phyloP scores from a whole-genome alignment of 2,888 invertebrate species.

The Dasypogon diadema region DNA sequence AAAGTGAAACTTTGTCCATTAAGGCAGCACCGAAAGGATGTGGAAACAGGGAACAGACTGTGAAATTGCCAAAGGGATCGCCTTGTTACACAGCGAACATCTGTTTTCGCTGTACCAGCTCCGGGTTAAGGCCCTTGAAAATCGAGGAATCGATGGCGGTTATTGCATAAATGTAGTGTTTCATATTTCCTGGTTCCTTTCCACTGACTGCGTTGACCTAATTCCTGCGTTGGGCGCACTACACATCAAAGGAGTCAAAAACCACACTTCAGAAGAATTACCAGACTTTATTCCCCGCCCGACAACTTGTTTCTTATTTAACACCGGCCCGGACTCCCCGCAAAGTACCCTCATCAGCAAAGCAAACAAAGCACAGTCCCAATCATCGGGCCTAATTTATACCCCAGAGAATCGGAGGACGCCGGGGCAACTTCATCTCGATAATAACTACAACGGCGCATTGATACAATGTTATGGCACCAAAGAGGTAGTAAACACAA shows the following conservation, averaged over 20 bases:
- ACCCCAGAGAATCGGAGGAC: background rate
- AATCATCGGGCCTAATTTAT: conserved; percentile 6
- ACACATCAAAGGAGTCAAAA: too few relatives aligned
- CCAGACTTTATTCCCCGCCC: too few relatives aligned
- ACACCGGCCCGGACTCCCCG: background rate
- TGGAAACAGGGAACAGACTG: background rate
- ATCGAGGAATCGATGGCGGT: too few relatives aligned
- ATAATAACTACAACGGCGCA: conserved; percentile 1
- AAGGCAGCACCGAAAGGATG: conserved; percentile 4
- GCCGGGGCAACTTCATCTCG: background rate
- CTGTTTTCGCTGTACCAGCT: too few relatives aligned
- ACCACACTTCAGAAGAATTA: too few relatives aligned
- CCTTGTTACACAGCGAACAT: too few relatives aligned
- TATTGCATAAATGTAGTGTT: too few relatives aligned
- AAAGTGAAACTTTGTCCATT: conserved; percentile 54
- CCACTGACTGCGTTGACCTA: too few relatives aligned
- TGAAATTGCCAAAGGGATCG: background rate
- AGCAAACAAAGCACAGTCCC: background rate
- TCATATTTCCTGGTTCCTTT: too few relatives aligned
- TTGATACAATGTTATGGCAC: background rate
- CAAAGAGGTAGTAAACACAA: conserved; percentile 27
- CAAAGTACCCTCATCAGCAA: conserved; percentile 1
- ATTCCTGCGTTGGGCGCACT: too few relatives aligned
- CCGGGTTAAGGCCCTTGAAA: too few relatives aligned
- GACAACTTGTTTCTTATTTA: background rate